These are phyloP conservation scores for Aricia artaxerxes DNA, from an alignment of 2,888 invertebrate genomes.

Conservation along the genomic window DNA sequence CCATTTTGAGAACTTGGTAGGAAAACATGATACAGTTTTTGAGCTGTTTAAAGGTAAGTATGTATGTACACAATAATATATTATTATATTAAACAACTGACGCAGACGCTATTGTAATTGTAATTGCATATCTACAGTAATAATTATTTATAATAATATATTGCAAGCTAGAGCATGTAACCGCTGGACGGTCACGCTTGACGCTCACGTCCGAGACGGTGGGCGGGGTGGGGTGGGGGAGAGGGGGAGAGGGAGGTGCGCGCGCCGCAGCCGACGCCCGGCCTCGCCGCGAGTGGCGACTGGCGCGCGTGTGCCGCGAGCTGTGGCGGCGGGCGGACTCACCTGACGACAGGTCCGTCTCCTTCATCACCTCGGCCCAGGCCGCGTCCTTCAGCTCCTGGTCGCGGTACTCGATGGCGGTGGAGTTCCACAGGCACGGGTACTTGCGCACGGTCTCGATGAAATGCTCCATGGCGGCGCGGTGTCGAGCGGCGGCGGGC, in stretches of 20 bases:
- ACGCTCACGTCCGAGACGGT: not conserved
- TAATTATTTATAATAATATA: too few relatives aligned
- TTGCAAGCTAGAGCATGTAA: not conserved
- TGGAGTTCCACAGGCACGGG: conserved; percentile 75
- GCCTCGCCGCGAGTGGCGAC: conserved; percentile 62
- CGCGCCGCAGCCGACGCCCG: conserved; percentile 32
- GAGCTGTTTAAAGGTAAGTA: too few relatives aligned
- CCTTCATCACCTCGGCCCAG: conserved; percentile 74
- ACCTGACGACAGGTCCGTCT: conserved; percentile 71
- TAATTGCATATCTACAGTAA: too few relatives aligned
- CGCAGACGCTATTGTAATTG: too few relatives aligned
- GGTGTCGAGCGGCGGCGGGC: conserved; percentile 43
- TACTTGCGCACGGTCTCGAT: conserved; percentile 71
- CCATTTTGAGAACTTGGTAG: too few relatives aligned
- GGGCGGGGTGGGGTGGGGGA: conserved; percentile 43
- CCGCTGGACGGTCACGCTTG: not conserved
- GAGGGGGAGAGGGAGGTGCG: conserved; percentile 70
- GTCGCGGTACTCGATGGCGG: conserved; percentile 74
- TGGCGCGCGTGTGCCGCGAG: conserved; percentile 69
- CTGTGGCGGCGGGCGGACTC: conserved; percentile 78
- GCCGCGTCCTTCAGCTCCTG: conserved; percentile 77
- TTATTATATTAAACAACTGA: too few relatives aligned
- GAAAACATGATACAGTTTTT: too few relatives aligned
- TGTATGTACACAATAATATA: too few relatives aligned
- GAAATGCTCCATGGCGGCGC: conserved; percentile 66